These are phyloP conservation scores for Prolemur simus DNA, from an alignment of 2,113 vertebrate genomes.

Conservation along the genomic window DNA sequence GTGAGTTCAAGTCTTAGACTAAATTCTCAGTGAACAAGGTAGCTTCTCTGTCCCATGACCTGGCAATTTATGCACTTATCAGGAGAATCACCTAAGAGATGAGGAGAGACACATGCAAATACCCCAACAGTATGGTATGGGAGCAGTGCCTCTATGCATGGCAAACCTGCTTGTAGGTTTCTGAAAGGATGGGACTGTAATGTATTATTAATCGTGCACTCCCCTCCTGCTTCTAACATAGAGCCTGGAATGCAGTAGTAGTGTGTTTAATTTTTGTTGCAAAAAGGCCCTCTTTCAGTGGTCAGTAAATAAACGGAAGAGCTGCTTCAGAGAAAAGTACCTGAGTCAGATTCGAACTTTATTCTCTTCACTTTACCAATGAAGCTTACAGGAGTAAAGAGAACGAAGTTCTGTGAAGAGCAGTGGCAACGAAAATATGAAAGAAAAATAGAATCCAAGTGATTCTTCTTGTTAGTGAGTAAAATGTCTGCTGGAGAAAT, in stretches of 20 bases:
- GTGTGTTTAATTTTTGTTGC: neutral
- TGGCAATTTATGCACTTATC: neutral
- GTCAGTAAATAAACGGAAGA: neutral
- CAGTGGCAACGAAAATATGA: neutral
- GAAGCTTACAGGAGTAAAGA: neutral
- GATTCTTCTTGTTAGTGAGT: neutral
- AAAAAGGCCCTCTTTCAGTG: neutral
- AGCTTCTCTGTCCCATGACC: slow-evolving; percentile 1
- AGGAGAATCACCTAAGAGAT: neutral
- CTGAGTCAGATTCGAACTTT: neutral
- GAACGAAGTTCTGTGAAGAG: neutral
- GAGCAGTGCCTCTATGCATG: neutral
- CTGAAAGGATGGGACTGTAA: neutral
- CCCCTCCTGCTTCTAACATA: neutral
- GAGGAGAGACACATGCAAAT: neutral
- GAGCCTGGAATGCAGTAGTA: neutral
- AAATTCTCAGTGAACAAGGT: neutral
- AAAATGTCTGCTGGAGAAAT: neutral
- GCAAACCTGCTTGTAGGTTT: neutral
- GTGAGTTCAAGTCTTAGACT: neutral
- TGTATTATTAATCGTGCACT: neutral
- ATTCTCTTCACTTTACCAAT: neutral
- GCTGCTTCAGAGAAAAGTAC: neutral
- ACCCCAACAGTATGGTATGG: neutral
- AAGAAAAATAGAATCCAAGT: neutral